Evolutionary conservation across 2,113 vertebrate genomes (phyloP).

Genomic region (Prunella himalayana): DNA sequence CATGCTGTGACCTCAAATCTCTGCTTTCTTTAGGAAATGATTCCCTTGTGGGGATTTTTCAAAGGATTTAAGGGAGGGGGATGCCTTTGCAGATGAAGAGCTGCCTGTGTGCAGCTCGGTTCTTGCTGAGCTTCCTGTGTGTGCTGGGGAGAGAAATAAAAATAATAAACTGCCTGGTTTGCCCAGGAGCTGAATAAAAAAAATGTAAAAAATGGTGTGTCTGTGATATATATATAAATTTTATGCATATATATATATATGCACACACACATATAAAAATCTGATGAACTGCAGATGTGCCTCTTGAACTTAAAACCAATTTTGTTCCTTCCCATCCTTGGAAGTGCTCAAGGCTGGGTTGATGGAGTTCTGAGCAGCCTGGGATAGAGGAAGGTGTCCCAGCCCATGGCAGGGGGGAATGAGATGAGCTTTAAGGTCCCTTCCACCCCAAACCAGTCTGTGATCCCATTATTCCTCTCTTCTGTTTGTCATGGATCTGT

Average conservation of each 20-base stretch:
- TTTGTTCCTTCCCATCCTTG: not conserved
- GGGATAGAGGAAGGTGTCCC: not conserved
- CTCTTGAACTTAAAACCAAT: not conserved
- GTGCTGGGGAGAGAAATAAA: not conserved
- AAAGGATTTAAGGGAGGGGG: not conserved
- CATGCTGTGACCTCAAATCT: not conserved
- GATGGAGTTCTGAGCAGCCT: not conserved
- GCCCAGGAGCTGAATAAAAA: not conserved
- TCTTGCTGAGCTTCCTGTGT: not conserved
- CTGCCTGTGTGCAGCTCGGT: not conserved
- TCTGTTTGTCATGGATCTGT: not conserved
- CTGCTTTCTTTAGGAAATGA: not conserved
- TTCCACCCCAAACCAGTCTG: too few relatives aligned
- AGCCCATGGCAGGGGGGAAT: not conserved
- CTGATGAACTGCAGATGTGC: not conserved
- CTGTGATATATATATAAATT: not conserved
- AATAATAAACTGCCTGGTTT: not conserved
- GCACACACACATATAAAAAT: not conserved
- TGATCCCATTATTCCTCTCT: not conserved
- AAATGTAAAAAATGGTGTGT: not conserved
- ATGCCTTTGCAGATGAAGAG: not conserved
- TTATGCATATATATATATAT: not conserved
- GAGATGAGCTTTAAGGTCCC: not conserved
- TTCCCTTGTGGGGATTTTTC: not conserved
- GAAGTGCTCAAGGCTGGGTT: not conserved